Evolutionary conservation across 37 sponge, comb jelly and placozoan genomes (phyloP).

Genomic region (Halichondria panicea): DNA sequence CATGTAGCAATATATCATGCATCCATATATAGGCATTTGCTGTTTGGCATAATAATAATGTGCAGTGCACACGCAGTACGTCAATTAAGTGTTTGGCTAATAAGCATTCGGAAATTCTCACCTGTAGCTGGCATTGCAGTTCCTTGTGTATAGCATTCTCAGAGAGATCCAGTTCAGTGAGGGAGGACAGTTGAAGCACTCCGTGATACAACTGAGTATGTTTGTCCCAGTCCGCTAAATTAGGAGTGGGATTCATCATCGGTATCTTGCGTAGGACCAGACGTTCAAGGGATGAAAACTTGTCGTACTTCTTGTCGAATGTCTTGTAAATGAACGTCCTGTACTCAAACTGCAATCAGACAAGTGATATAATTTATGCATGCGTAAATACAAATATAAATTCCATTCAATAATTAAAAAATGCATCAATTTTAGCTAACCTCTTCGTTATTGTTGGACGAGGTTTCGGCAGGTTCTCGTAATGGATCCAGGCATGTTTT

Average conservation of each 20-base stretch:
- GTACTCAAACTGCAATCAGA: slow-evolving; percentile 38
- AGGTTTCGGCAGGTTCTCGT: neutral
- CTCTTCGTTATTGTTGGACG: slow-evolving; percentile 3
- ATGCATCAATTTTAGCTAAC: neutral
- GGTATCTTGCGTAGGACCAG: slow-evolving; percentile 22
- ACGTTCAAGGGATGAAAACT: slow-evolving; percentile 5
- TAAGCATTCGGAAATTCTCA: slow-evolving; percentile 16
- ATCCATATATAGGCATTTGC: too few species aligned
- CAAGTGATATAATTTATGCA: neutral
- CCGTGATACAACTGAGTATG: slow-evolving; percentile 14
- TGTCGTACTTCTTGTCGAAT: neutral
- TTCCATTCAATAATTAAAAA: neutral
- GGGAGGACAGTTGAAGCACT: slow-evolving; percentile 26
- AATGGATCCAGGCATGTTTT: slow-evolving; percentile 45
- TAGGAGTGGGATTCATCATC: neutral
- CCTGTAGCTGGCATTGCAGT: slow-evolving; percentile 38
- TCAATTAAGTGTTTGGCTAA: too few species aligned
- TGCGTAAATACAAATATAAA: neutral
- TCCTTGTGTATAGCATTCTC: slow-evolving; percentile 10
- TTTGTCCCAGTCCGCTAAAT: too few species aligned
- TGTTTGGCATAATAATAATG: too few species aligned
- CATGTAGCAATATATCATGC: too few species aligned
- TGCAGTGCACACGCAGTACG: too few species aligned
- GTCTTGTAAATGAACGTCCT: slow-evolving; percentile 20
- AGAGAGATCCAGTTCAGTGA: slow-evolving; percentile 48